A percentile compares a stretch with the other conserved stretches of the same genome.
These are phyloP conservation scores for Alligator mississippiensis DNA, from an alignment of 2,113 vertebrate species.

Conservation along the genomic window DNA sequence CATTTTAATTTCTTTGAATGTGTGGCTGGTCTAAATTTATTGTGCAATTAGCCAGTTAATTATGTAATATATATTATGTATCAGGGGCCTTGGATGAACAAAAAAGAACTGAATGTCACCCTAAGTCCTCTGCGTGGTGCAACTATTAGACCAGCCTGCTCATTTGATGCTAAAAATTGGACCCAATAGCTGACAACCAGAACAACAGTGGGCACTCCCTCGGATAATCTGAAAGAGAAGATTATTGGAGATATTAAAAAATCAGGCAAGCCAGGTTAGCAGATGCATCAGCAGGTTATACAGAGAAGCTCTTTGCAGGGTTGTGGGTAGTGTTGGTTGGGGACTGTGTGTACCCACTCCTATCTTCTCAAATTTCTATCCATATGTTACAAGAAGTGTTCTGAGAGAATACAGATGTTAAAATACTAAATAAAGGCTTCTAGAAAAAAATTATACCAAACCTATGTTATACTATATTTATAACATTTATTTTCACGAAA, in stretches of 20 bases:
- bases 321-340: not conserved
- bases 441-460: too few species aligned
- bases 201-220: not conserved
- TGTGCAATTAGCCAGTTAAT: too few species aligned
- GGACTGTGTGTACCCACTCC: not conserved
- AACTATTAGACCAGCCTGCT: not conserved
- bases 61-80: too few species aligned
- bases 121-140: not conserved
- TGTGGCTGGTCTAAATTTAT: too few species aligned
- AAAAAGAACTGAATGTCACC: not conserved
- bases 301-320: not conserved
- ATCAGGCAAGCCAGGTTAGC: not conserved
- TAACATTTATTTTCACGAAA: not conserved
- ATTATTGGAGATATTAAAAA: not conserved
- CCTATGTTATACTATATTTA: too few species aligned
- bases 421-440: too few species aligned
- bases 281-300: not conserved
- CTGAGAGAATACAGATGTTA: too few species aligned
- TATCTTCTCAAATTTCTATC: not conserved
- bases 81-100: not conserved
- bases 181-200: not conserved
- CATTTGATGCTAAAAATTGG: not conserved
- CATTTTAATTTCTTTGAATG: too few species aligned
- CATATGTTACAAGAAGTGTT: not conserved
- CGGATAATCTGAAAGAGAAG: not conserved